These are phyloP conservation scores for Paracentrotus lividus DNA, from an alignment of 53 echinoderm and acorn worm genomes.

Conservation along the genomic window DNA sequence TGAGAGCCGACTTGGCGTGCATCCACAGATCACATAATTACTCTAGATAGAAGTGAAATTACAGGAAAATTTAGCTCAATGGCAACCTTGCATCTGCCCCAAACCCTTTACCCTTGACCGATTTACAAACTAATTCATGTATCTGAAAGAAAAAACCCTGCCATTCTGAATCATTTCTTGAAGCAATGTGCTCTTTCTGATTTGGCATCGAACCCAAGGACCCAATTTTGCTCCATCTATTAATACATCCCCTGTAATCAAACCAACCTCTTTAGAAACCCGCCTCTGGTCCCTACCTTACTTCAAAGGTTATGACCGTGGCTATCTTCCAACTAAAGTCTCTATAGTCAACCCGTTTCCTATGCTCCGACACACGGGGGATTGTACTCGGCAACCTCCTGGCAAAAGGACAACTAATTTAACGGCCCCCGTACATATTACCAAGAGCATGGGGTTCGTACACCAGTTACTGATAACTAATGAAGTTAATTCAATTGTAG, in stretches of 20 bases:
- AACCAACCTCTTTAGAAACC: conserved; percentile 4
- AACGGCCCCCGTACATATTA: background rate
- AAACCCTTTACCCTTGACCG: conserved; percentile 2
- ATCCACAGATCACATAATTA: background rate
- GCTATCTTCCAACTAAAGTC: conserved; percentile 18
- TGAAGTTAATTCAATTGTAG: conserved; percentile 14
- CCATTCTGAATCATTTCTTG: conserved; percentile 28
- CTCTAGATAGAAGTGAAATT: background rate
- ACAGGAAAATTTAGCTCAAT: background rate
- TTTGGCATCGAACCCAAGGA: conserved; percentile 39
- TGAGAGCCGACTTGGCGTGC: background rate
- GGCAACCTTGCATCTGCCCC: conserved; percentile 20
- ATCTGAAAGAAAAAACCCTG: background rate
- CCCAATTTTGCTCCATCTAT: conserved; percentile 44
- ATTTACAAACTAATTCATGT: background rate
- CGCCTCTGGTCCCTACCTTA: conserved; percentile 9
- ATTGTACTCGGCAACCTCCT: conserved; percentile 29
- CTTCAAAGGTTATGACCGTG: conserved; percentile 50
- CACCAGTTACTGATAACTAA: background rate
- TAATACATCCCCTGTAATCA: conserved; percentile 42
- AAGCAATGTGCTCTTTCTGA: conserved; percentile 28
- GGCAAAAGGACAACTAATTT: conserved; percentile 41
- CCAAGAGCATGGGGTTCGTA: background rate
- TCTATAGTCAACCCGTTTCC: conserved; percentile 9
- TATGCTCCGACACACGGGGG: background rate